phyloP scores from a whole-genome alignment of 2,888 invertebrate species.

The Drosophila meridionalis region DNA sequence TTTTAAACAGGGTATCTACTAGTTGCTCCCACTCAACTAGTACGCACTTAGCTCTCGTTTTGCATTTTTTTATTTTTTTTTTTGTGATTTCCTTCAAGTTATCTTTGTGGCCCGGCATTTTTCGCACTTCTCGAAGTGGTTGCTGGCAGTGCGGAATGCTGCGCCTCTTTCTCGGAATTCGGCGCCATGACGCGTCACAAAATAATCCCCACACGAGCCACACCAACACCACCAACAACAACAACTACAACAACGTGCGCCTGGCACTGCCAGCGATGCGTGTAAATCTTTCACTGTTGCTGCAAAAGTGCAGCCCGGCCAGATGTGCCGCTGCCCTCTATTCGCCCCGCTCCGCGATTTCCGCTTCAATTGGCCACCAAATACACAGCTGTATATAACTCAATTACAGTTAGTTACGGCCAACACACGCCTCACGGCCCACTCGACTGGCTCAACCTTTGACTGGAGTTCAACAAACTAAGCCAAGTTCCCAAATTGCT shows the following conservation, averaged over 20 bases:
- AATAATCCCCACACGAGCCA: constrained; percentile 47
- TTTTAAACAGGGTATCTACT: background rate
- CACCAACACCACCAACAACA: background rate
- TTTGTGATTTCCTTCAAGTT: constrained; percentile 18
- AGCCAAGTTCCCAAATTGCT: constrained; percentile 8
- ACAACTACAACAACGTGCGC: background rate
- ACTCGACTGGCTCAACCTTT: constrained; percentile 12
- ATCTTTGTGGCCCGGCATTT: constrained; percentile 41
- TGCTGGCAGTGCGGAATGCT: constrained; percentile 59
- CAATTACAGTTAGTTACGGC: constrained; percentile 31
- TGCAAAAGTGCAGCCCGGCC: constrained; percentile 42
- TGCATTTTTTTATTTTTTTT: background rate
- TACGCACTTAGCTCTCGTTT: background rate
- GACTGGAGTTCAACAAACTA: constrained; percentile 47
- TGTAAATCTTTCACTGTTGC: constrained; percentile 69
- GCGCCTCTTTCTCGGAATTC: constrained; percentile 76
- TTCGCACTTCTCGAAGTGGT: constrained; percentile 66
- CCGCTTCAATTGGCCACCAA: constrained; percentile 53
- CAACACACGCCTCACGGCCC: constrained; percentile 10
- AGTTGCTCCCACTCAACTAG: background rate
- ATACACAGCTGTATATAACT: constrained; percentile 27
- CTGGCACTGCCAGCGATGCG: constrained; percentile 26
- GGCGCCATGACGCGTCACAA: constrained; percentile 70
- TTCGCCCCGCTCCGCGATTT: constrained; percentile 45
- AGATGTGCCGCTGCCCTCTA: constrained; percentile 53